Base-by-base conservation (phyloP, 2,113 vertebrate genomes). In the Sinocyclocheilus maitianheensis region DNA sequence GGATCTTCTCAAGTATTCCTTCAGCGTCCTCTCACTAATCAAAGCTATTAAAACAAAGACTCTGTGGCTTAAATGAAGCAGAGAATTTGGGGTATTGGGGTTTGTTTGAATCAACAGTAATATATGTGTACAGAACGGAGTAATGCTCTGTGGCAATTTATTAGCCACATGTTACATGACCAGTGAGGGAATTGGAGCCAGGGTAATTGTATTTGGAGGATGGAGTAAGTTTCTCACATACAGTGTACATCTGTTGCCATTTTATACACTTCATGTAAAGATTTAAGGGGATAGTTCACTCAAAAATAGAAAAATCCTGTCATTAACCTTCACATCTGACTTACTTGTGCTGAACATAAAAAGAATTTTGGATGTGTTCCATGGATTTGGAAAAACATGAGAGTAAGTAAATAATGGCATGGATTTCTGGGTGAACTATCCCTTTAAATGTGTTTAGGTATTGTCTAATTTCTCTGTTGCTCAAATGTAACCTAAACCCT, bases 21-120 rank as follows among this genome's bases (percentile, higher is more conserved):
- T 14, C 13, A 85, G 62, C 60, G 37, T 84, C 34, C 84, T 83
- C 76, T 85, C 85, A 85, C 85, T 90, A 87, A 89, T 90, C 83
- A 89, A 85, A 90, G 87, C 83, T 84, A 85, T 87, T 84, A 86
- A 65, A 84, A 86, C 86, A 88, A 90, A 89, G 86, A 79, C 63
- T 81, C 72, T 80, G 65, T 43, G 77, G 30, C 65, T 76, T 72
- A 34, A 85, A 46, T n/a, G 53, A 53, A 87, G 48, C 24, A 18
- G 69, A 82, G 78, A 18, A 79, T 79, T 43, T n/a, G 8, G 55
- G 81, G 37, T 71, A 58, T 46, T 84, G 37, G 53, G 43, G 55
- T 69, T 84, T 87, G 82, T 67, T 71, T 63, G 81, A 83, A 80
- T 86, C 55, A 86, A 43, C 18, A 72, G 22, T 46, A 37, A 69